A percentile compares a stretch with the other conserved stretches of the same genome.
These are phyloP conservation scores for Mythimna lalbum DNA, from an alignment of 2,888 invertebrate species.

Conservation along the genomic window DNA sequence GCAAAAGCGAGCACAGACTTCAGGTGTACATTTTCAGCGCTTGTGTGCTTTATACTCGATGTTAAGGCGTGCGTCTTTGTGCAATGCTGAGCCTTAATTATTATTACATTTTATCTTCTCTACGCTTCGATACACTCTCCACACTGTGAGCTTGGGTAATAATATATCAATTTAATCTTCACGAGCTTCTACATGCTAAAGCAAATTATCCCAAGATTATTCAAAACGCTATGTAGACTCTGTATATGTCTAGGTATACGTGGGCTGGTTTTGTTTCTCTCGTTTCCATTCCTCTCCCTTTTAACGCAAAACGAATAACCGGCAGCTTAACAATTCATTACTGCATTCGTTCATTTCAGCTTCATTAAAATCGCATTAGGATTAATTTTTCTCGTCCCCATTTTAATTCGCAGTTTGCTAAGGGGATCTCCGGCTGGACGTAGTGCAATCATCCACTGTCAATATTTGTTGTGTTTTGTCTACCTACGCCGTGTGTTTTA, in stretches of 20 bases:
- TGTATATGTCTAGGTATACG: conserved; percentile 12
- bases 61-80: conserved; percentile 88
- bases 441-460: conserved; percentile 88
- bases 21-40: conserved; percentile 90
- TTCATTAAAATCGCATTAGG: conserved; percentile 91
- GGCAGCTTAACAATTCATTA: conserved; percentile 88
- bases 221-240: conserved; percentile 52
- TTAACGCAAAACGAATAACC: conserved; percentile 81
- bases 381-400: conserved; percentile 90
- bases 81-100: conserved; percentile 86
- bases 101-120: conserved; percentile 87
- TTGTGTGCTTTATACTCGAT: conserved; percentile 88
- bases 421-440: conserved; percentile 86
- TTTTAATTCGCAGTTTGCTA: conserved; percentile 89
- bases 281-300: conserved; percentile 73
- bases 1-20: conserved; percentile 90
- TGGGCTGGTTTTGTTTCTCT: conserved; percentile 68
- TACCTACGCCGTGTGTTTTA: conserved; percentile 82
- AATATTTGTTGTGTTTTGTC: conserved; percentile 86
- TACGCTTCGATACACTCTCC: conserved; percentile 74
- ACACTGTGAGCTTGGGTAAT: conserved; percentile 64
- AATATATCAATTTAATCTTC: conserved; percentile 69
- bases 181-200: conserved; percentile 65
- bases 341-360: conserved; percentile 88
- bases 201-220: conserved; percentile 59